Evolutionary conservation across 2,888 invertebrate genomes (phyloP).

Genomic region (Pristionchus japonicus): DNA sequence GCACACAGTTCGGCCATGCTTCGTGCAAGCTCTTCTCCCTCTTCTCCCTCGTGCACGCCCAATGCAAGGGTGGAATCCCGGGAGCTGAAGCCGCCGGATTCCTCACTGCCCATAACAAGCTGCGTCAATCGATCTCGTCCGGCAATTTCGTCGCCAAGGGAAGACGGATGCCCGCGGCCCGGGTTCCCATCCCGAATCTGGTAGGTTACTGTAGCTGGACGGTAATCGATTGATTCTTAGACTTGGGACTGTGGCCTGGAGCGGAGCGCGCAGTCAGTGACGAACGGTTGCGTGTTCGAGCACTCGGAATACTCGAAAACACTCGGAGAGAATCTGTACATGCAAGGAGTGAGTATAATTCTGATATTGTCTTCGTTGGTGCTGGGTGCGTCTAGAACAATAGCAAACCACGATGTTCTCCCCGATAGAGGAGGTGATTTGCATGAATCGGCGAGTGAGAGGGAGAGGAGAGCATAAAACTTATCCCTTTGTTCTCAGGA

Average conservation of each 20-base stretch:
- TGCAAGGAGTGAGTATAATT: not conserved
- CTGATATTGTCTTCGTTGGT: no score
- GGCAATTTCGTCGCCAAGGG: conserved; percentile 27
- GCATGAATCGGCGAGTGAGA: no score
- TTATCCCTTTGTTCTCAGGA: no score
- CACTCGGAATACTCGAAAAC: not conserved
- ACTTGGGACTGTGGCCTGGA: conserved; percentile 3
- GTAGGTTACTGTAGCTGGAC: not conserved
- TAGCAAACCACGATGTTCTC: not conserved
- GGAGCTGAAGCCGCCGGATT: not conserved
- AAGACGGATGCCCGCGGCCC: not conserved
- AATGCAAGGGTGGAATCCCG: not conserved
- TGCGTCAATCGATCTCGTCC: conserved; percentile 1
- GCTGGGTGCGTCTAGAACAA: no score
- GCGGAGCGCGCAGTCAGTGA: not conserved
- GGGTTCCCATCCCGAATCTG: conserved; percentile 12
- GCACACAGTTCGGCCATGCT: not conserved
- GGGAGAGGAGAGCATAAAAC: no score
- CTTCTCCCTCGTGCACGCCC: not conserved
- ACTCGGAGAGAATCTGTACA: conserved; percentile 16
- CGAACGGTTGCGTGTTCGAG: not conserved
- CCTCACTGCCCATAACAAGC: not conserved
- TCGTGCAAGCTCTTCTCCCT: not conserved
- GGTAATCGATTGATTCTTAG: not conserved
- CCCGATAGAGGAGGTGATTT: no score